Percentiles rank a stretch among this genome's conserved stretches.
Conservation (phyloP, 2,797 vertebrate genomes). For the Holocentrus rufus region DNA sequence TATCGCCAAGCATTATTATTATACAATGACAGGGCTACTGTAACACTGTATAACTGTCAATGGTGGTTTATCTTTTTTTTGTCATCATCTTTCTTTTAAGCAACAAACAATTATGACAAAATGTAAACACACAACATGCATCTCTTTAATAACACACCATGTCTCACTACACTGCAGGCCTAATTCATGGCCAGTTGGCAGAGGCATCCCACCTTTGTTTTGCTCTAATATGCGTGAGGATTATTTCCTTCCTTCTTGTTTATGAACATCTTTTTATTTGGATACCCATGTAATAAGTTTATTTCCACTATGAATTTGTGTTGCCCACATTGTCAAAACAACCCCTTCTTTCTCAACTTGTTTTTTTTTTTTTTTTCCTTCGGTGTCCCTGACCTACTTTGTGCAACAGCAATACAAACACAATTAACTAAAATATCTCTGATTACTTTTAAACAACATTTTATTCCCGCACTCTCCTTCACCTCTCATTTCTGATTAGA, state of each 20-base stretch:
- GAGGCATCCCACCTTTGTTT: neutral
- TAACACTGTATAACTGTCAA: no score
- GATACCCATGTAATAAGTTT: neutral
- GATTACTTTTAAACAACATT: slow-evolving; percentile 24
- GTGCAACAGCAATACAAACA: slow-evolving; percentile 3
- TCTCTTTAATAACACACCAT: neutral
- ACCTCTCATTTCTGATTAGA: slow-evolving; percentile 33
- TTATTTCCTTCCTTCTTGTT: neutral
- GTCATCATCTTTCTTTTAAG: no score
- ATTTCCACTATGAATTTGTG: neutral
- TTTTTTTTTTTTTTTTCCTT: neutral
- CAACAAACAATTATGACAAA: neutral
- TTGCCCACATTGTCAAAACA: slow-evolving; percentile 27
- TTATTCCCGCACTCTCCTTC: neutral
- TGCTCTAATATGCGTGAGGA: slow-evolving; percentile 2
- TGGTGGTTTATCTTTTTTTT: no score
- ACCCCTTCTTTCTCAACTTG: neutral
- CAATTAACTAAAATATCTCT: slow-evolving; percentile 36
- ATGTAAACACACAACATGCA: neutral
- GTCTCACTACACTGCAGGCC: no score
- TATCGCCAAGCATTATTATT: no score
- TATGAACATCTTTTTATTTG: neutral
- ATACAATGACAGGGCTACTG: neutral
- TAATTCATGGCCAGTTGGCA: no score
- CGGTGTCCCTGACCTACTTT: slow-evolving; percentile 40